phyloP scores from a whole-genome alignment of 2,113 vertebrate genomes.

The Opisthocomus hoazin region DNA sequence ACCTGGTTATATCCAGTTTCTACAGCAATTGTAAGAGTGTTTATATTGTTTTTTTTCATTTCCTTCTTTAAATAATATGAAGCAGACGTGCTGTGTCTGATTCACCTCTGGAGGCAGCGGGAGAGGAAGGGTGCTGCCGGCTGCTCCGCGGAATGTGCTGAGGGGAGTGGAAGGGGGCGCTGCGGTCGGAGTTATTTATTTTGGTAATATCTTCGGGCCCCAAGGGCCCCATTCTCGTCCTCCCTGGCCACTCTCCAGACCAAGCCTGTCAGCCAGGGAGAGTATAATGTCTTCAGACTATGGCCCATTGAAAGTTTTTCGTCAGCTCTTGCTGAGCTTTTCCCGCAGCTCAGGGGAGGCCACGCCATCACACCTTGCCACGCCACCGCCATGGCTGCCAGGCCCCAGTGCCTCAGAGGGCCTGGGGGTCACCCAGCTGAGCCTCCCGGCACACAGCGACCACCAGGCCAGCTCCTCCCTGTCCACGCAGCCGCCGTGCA shows the following conservation, averaged over 20 bases:
- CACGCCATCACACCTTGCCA: accelerated
- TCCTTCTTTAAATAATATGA: slow-evolving; percentile 2
- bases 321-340: not conserved
- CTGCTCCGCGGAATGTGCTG: not conserved
- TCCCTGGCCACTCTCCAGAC: slow-evolving; percentile 55
- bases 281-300: not conserved
- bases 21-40: not conserved
- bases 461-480: not conserved
- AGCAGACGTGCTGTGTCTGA: not conserved
- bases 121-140: not conserved
- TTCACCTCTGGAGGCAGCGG: not conserved
- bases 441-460: not conserved
- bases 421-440: accelerated
- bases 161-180: not conserved
- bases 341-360: not conserved
- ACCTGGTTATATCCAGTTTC: slow-evolving; percentile 34
- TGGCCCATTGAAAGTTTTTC: slow-evolving; percentile 1
- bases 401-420: not conserved
- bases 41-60: not conserved
- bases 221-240: not conserved
- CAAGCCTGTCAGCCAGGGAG: slow-evolving; percentile 4
- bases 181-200: slow-evolving; percentile 39
- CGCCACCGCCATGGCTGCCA: accelerated
- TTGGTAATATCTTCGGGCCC: not conserved
- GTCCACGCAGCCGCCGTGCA: not conserved